Conservation (phyloP, 2,113 vertebrate species). For the Cyanoramphus novaezelandiae region DNA sequence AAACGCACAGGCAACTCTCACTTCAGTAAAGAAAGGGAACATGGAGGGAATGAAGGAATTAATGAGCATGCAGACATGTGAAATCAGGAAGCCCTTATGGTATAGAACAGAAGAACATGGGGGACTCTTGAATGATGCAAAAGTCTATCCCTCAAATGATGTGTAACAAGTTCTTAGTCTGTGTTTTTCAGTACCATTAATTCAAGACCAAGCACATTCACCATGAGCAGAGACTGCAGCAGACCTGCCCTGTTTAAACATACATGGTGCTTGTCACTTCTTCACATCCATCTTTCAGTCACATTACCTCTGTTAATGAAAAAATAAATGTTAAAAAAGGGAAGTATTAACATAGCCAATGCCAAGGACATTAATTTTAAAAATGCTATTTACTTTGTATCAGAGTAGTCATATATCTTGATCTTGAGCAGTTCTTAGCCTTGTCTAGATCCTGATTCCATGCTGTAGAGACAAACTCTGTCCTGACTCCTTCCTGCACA, state of each 20-base stretch:
- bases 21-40: neutral
- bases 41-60: neutral
- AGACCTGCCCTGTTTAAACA: neutral
- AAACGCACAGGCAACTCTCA: neutral
- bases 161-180: neutral
- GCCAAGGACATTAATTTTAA: constrained; percentile 35
- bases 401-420: constrained; percentile 26
- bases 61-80: neutral
- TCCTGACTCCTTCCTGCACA: neutral
- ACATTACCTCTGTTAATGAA: constrained; percentile 37
- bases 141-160: neutral
- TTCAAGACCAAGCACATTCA: neutral
- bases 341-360: constrained; percentile 31
- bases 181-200: neutral
- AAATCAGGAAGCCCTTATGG: neutral
- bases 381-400: constrained; percentile 31
- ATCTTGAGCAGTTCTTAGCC: neutral
- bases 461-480: neutral
- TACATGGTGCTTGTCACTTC: neutral
- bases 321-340: constrained; percentile 66
- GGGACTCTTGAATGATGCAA: neutral
- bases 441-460: neutral
- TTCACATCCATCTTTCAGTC: neutral
- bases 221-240: neutral
- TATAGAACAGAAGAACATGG: neutral